Percentiles rank a stretch among this genome's conserved stretches.
Evolutionary conservation across 2,888 invertebrate genomes (phyloP).

Genomic region (Ochlodes sylvanus): DNA sequence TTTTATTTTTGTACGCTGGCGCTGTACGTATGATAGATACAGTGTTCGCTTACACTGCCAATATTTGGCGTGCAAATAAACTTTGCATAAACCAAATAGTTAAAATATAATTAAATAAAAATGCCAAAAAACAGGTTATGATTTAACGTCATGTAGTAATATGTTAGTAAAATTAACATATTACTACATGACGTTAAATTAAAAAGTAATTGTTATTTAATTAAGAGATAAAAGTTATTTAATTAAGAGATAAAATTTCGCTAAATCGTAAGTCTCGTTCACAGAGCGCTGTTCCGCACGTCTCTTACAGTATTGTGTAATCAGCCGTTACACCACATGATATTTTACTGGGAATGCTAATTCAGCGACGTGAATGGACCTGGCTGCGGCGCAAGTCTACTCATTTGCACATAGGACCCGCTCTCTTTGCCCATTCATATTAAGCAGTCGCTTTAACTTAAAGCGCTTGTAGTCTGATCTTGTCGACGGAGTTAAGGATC

Average conservation of each 20-base stretch:
- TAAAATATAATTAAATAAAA: too few species aligned
- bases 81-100: too few species aligned
- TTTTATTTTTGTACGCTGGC: too few species aligned
- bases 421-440: constrained; percentile 13
- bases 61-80: too few species aligned
- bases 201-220: too few species aligned
- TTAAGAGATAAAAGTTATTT: neutral
- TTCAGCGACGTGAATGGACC: constrained; percentile 23
- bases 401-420: constrained; percentile 27
- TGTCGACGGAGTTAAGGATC: neutral
- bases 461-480: neutral
- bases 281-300: neutral
- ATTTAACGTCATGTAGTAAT: too few species aligned
- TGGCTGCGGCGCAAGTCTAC: constrained; percentile 4
- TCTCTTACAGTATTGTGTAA: constrained; percentile 3
- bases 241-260: neutral
- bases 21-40: too few species aligned
- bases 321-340: constrained; percentile 11
- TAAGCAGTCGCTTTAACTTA: constrained; percentile 2
- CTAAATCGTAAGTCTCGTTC: neutral
- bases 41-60: too few species aligned
- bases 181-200: too few species aligned
- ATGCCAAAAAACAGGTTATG: too few species aligned
- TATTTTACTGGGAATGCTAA: constrained; percentile 27
- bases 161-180: too few species aligned